These are phyloP conservation scores for Arrhopalites spinosus DNA, from an alignment of 2,888 invertebrate species.

Conservation along the genomic window DNA sequence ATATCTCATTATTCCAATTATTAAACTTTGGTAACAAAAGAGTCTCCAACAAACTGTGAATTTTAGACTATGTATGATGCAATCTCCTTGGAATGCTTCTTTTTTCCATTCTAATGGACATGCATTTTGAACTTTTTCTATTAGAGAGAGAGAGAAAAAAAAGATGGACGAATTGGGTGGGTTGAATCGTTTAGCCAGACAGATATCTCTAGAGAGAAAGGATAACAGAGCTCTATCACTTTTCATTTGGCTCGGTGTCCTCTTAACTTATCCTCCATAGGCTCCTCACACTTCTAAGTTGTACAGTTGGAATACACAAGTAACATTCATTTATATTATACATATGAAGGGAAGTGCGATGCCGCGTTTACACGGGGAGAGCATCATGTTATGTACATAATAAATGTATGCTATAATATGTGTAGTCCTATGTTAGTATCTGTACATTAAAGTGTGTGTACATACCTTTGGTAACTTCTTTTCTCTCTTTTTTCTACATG, in stretches of 20 bases:
- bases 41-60: background rate
- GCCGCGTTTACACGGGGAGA: background rate
- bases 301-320: background rate
- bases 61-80: too few relatives aligned
- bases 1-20: conserved; percentile 12
- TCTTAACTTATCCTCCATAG: background rate
- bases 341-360: background rate
- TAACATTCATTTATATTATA: background rate
- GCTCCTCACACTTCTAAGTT: too few relatives aligned
- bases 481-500: conserved; percentile 19
- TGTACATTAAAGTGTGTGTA: too few relatives aligned
- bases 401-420: too few relatives aligned
- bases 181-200: conserved; percentile 12
- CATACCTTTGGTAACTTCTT: background rate
- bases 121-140: background rate
- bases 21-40: too few relatives aligned
- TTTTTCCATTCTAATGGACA: background rate
- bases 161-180: conserved; percentile 16
- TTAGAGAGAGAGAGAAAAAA: background rate
- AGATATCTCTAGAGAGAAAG: conserved; percentile 6
- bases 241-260: conserved; percentile 14
- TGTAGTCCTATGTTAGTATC: too few relatives aligned
- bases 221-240: conserved; percentile 7
- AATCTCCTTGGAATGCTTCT: background rate
- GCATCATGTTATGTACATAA: background rate